Base-by-base conservation (phyloP, 2,113 vertebrate species). In the Lophius piscatorius region DNA sequence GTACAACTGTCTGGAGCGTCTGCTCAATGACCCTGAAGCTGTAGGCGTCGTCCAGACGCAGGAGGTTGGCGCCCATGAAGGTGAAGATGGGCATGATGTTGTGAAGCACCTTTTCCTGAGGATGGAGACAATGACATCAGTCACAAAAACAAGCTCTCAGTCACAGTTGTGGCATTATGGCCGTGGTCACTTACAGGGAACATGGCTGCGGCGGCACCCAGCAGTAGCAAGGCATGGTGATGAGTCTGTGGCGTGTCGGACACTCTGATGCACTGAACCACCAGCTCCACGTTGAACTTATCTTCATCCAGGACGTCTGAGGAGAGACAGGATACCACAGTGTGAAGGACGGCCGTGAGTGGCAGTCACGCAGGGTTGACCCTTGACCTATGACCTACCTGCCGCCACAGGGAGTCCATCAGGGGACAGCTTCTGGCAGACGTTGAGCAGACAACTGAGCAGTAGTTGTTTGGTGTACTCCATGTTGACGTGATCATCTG, bases 61-160 rank as follows among this genome's bases (percentile, higher is more conserved):
- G 90, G 65, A 99, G 88, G 70, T 89, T 96, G 33, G 96, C 93
- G 4, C 97, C 97, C 97, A 99, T 98, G 84, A 98, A 99, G 29
- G 97, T 99, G 74, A 99, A 99, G 86, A 99, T 99, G 50, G 97
- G 94, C 97, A 99, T 99, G 76, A 99, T 98, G 70, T 98, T 98
- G 83, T 95, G 96, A 3, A 99, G 92, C 71, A 99, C 96, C 75
- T 99, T 99, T 68, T 96, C 96, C 97, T 99, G 84, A 80, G 61
- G 20, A 45, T 14, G 4, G 36, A 4, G 18, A 44, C 11, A 2
- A 28, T 12, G 14, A 24, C 3, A 13, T 3, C 13, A 2, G 13
- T 35, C 33, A 35, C 9, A 35, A 13, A 13, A 10, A 9, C 9
- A 2, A 4, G 12, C 4, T 4, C 26, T 28, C 26, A n/a, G n/a